These are phyloP conservation scores for Lerista edwardsae DNA, from an alignment of 2,797 vertebrate species.

Conservation along the genomic window DNA sequence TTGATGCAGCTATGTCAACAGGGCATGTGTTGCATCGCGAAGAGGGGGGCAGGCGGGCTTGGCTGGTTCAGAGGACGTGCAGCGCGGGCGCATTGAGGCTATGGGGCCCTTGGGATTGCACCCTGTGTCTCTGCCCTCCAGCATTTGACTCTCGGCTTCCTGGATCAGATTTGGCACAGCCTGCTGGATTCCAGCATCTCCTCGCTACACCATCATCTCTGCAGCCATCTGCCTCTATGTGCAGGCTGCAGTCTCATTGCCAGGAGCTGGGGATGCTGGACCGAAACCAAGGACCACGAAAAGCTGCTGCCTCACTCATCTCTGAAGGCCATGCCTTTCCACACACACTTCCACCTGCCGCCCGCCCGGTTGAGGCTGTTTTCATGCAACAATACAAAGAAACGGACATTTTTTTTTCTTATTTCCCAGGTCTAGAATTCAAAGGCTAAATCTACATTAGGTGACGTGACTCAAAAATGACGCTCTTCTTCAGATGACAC, in stretches of 20 bases:
- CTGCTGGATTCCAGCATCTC: not conserved
- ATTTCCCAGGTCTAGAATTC: too few relatives aligned
- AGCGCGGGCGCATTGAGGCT: too few relatives aligned
- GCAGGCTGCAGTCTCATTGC: not conserved
- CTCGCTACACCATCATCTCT: not conserved
- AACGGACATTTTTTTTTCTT: too few relatives aligned
- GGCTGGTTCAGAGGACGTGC: too few relatives aligned
- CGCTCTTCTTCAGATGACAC: not conserved
- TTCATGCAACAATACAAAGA: too few relatives aligned
- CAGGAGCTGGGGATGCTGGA: not conserved
- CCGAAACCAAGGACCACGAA: fast-evolving
- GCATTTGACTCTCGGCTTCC: not conserved
- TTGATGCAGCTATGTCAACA: too few relatives aligned
- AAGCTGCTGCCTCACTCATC: not conserved
- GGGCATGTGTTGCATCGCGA: too few relatives aligned
- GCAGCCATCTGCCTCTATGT: not conserved
- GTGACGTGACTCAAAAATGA: not conserved
- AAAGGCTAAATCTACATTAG: too few relatives aligned
- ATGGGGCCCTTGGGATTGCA: too few relatives aligned
- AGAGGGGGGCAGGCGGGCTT: too few relatives aligned
- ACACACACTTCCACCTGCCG: not conserved
- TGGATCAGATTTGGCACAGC: not conserved
- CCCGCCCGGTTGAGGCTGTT: not conserved
- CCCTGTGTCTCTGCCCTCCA: not conserved
- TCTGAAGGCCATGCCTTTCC: not conserved